phyloP scores from a whole-genome alignment of 2,113 vertebrate species.

The Suncus etruscus region DNA sequence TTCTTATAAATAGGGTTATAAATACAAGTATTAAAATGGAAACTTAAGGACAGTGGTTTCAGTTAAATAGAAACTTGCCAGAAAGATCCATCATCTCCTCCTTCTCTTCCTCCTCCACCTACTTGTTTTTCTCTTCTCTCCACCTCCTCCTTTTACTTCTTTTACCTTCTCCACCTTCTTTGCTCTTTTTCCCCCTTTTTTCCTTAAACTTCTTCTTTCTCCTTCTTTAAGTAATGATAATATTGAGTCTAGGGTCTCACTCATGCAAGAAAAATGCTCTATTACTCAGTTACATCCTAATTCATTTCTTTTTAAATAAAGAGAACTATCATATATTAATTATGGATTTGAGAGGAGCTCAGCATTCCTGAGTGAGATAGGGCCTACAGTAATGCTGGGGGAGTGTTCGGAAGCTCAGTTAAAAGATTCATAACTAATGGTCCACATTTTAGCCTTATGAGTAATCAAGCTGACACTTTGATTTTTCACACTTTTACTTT shows the following conservation, averaged over 20 bases:
- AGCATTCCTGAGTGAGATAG: neutral
- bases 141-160: neutral
- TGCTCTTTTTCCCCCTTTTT: too few relatives aligned
- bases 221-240: too few relatives aligned
- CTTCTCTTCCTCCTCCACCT: neutral
- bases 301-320: neutral
- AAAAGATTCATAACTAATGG: neutral
- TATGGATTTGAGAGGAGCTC: neutral
- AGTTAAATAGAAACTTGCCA: slow-evolving; percentile 23
- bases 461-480: neutral
- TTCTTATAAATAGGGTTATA: slow-evolving; percentile 30
- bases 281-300: neutral
- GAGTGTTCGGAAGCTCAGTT: neutral
- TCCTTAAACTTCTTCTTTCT: too few relatives aligned
- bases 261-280: neutral
- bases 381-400: neutral
- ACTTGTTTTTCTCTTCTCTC: neutral
- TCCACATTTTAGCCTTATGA: neutral
- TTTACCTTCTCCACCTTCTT: neutral
- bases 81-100: neutral
- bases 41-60: neutral
- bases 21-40: neutral
- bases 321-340: neutral
- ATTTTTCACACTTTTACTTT: neutral
- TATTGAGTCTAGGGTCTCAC: too few relatives aligned